Evolutionary conservation across 2,888 invertebrate species (phyloP).

Genomic region (Caenorhabditis japonica): DNA sequence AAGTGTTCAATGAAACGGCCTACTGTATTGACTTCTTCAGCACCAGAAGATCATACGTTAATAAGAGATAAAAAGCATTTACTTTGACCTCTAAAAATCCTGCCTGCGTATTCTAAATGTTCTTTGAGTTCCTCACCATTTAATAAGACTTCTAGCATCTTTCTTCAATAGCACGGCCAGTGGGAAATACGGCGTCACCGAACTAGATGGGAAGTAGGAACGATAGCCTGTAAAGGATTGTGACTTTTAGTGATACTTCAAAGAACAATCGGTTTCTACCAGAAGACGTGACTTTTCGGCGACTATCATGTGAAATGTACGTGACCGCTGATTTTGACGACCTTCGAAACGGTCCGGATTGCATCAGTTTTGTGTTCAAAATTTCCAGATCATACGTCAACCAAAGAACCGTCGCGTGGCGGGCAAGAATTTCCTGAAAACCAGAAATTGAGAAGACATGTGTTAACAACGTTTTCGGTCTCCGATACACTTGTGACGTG

Average conservation of each 20-base stretch:
- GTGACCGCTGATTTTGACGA: conserved; percentile 28
- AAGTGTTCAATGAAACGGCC: conserved; percentile 34
- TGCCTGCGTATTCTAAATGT: conserved; percentile 11
- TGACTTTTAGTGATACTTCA: conserved; percentile 37
- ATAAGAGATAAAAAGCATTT: conserved; percentile 3
- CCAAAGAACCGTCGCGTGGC: conserved; percentile 34
- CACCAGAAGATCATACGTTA: conserved; percentile 9
- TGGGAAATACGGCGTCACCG: conserved; percentile 30
- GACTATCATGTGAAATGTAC: conserved; percentile 51
- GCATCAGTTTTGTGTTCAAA: conserved; percentile 36
- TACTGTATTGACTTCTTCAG: conserved; percentile 4
- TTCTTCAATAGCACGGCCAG: conserved; percentile 37
- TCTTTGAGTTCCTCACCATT: conserved; percentile 37
- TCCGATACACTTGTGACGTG: conserved; percentile 46
- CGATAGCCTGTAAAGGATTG: conserved; percentile 45
- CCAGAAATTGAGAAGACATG: conserved; percentile 10
- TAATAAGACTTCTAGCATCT: conserved; percentile 31
- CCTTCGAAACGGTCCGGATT: conserved; percentile 32
- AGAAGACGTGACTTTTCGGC: conserved; percentile 40
- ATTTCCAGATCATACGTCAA: conserved; percentile 34
- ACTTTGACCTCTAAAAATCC: not conserved
- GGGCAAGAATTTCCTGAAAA: conserved; percentile 42
- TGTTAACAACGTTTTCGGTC: conserved; percentile 39
- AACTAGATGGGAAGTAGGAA: conserved; percentile 42
- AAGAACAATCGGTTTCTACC: conserved; percentile 39